Conservation (phyloP, 2,113 vertebrate genomes). For the Callipepla californica region DNA sequence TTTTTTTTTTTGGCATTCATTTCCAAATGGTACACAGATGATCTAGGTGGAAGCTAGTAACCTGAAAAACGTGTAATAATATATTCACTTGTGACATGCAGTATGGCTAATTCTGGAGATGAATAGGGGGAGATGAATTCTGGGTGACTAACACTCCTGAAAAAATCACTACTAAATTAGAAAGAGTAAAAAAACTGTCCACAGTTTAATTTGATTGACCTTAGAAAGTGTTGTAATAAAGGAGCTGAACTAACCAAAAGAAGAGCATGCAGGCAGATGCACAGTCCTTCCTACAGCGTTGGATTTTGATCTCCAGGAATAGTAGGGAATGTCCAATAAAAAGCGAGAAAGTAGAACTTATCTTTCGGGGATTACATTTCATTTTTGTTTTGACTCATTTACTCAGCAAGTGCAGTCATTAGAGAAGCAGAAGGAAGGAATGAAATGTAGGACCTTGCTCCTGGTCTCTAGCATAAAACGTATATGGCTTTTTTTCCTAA, state of each 20-base stretch:
- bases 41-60: not conserved
- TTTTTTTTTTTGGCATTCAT: not conserved
- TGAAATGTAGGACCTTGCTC: not conserved
- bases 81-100: accelerated
- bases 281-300: not conserved
- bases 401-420: not conserved
- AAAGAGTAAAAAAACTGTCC: not conserved
- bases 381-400: not conserved
- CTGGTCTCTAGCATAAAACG: conserved; percentile 4
- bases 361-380: not conserved
- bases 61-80: not conserved
- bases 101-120: not conserved
- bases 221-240: not conserved
- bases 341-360: not conserved
- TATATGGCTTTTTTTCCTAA: not conserved
- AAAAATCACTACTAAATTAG: not conserved
- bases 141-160: not conserved
- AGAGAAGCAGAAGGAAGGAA: not conserved
- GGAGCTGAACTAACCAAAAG: not conserved
- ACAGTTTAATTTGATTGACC: not conserved
- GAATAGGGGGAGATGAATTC: not conserved
- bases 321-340: not conserved
- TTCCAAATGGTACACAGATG: not conserved
- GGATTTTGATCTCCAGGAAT: not conserved
- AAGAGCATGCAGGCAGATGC: not conserved